Percentiles rank a stretch among this genome's conserved stretches.
These are phyloP conservation scores for Prinia subflava DNA, from an alignment of 2,113 vertebrate species.

Conservation along the genomic window DNA sequence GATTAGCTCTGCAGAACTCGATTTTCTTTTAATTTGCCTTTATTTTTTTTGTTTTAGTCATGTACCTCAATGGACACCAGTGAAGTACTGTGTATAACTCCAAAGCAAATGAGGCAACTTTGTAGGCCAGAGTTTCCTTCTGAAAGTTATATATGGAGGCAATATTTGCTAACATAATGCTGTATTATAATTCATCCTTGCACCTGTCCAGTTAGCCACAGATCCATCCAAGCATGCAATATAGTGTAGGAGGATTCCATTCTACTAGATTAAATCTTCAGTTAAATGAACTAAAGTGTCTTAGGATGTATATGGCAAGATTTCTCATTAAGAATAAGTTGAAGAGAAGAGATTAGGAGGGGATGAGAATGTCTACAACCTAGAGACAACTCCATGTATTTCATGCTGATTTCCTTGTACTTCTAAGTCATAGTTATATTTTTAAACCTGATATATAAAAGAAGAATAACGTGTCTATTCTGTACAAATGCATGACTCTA, in stretches of 20 bases:
- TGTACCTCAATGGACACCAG: neutral
- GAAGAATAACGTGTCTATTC: neutral
- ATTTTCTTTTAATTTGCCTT: neutral
- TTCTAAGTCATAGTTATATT: neutral
- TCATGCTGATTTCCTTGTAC: neutral
- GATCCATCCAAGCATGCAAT: slow-evolving; percentile 18
- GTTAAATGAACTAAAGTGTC: slow-evolving; percentile 42
- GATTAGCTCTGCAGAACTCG: neutral
- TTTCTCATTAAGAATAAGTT: neutral
- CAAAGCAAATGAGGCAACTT: neutral
- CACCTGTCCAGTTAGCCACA: slow-evolving; percentile 36
- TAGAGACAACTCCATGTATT: neutral
- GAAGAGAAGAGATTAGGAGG: neutral
- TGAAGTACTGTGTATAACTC: neutral
- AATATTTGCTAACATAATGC: slow-evolving; percentile 15
- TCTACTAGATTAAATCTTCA: slow-evolving; percentile 56
- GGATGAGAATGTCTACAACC: neutral
- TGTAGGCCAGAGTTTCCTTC: neutral
- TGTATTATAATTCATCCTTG: slow-evolving; percentile 36
- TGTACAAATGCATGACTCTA: neutral
- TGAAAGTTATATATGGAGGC: neutral
- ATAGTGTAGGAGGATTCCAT: slow-evolving; percentile 25
- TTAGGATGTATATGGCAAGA: neutral
- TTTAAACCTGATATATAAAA: neutral
- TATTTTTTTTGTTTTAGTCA: neutral